phyloP scores from a whole-genome alignment of 2,113 vertebrate species.

The Spheniscus mendiculus region DNA sequence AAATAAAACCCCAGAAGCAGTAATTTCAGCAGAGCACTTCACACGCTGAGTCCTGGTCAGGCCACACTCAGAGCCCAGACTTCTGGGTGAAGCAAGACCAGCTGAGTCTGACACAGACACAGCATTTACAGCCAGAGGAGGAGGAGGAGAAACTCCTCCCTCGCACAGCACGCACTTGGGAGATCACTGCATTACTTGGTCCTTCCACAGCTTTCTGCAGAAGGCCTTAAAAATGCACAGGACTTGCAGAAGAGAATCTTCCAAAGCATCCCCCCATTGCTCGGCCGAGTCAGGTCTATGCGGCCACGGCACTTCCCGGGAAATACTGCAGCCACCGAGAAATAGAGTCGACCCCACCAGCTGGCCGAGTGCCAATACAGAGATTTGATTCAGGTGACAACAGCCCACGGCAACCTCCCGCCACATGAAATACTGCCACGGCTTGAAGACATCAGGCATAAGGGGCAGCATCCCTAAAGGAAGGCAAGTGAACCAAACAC shows the following conservation, averaged over 20 bases:
- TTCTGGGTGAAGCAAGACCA: neutral
- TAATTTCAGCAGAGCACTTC: neutral
- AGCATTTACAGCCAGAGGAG: neutral
- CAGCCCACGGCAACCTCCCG: neutral
- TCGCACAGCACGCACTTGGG: neutral
- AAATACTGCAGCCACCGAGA: fast-evolving
- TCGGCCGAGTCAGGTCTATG: fast-evolving
- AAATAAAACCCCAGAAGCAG: neutral
- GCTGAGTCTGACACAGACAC: neutral
- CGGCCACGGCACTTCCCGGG: fast-evolving
- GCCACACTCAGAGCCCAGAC: neutral
- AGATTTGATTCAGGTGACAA: fast-evolving
- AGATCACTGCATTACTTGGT: neutral
- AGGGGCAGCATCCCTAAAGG: neutral
- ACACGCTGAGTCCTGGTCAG: neutral
- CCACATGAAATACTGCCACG: fast-evolving
- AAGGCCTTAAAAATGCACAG: neutral
- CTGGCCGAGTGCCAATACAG: neutral
- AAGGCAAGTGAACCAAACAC: neutral
- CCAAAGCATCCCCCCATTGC: neutral
- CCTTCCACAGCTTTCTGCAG: neutral
- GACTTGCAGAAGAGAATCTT: neutral
- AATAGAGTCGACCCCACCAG: fast-evolving
- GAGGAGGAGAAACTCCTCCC: neutral
- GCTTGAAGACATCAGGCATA: neutral